Percentiles rank a stretch among this genome's conserved stretches.
Evolutionary conservation across 53 echinoderm and acorn worm species (phyloP).

Genomic region (Pentamera pediparva): DNA sequence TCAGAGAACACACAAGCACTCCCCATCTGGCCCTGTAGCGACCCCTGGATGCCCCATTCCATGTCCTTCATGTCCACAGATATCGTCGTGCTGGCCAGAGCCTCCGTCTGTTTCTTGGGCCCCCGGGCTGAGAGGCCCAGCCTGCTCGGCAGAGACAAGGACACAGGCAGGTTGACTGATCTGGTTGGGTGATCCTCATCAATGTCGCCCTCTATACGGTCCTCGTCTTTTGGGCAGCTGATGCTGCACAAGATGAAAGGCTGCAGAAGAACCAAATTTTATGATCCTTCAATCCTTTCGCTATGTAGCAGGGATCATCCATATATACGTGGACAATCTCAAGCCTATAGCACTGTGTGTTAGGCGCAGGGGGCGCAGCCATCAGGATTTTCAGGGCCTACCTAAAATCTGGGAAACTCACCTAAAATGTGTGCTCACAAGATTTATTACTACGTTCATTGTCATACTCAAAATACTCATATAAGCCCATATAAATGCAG

Average conservation of each 20-base stretch:
- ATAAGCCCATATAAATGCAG: no score
- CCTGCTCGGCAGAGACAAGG: conserved; percentile 37
- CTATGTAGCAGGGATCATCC: no score
- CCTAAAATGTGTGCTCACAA: no score
- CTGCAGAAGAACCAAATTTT: no score
- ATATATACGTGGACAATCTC: no score
- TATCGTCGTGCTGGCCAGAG: conserved; percentile 20
- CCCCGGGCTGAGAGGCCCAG: not conserved
- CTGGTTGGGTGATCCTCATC: conserved; percentile 32
- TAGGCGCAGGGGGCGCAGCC: no score
- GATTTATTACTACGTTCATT: no score
- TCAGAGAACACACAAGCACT: conserved; percentile 97
- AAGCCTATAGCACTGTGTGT: no score
- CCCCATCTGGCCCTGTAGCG: conserved; percentile 90
- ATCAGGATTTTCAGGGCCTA: no score
- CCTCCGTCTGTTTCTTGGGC: conserved; percentile 42
- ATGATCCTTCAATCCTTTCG: no score
- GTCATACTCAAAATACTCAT: no score
- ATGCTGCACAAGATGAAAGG: conserved; percentile 70
- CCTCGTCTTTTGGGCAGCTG: conserved; percentile 50
- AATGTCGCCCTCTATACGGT: not conserved
- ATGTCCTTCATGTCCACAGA: conserved; percentile 72
- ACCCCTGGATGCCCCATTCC: conserved; percentile 76
- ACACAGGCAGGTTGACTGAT: not conserved
- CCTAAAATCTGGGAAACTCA: no score